Percentiles rank a stretch among this genome's conserved stretches.
phyloP scores from a whole-genome alignment of 2,113 vertebrate genomes.

The Canis aureus region DNA sequence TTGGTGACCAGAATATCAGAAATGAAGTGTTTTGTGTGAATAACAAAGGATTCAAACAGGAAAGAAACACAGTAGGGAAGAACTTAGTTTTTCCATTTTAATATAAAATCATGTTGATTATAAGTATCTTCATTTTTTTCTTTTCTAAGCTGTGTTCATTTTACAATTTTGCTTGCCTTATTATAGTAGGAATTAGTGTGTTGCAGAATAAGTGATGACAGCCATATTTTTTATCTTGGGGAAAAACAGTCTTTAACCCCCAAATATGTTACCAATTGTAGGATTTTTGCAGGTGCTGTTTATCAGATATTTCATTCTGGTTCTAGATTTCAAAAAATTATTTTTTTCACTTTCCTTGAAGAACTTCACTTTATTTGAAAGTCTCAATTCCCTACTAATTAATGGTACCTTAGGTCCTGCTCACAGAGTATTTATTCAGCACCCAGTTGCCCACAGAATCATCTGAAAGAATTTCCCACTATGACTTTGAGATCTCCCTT shows the following conservation, averaged over 20 bases:
- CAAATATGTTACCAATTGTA: neutral
- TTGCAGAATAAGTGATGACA: neutral
- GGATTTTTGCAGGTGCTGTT: neutral
- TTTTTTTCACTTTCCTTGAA: neutral
- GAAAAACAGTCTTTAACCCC: neutral
- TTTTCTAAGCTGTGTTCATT: neutral
- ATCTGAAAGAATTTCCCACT: neutral
- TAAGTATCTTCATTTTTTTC: neutral
- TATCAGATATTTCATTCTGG: neutral
- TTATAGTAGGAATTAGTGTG: neutral
- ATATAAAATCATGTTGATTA: neutral
- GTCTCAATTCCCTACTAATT: neutral
- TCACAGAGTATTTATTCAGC: neutral
- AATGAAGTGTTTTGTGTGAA: neutral
- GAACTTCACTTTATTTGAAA: neutral
- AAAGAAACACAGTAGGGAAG: neutral
- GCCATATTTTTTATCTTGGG: neutral
- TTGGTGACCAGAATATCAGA: neutral
- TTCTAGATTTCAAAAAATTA: neutral
- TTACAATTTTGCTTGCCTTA: neutral
- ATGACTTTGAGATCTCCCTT: neutral
- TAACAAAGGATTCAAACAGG: neutral
- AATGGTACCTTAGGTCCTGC: neutral
- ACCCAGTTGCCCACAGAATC: neutral
- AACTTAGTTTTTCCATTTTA: neutral